Percentiles rank a stretch among this genome's conserved stretches.
phyloP scores from a whole-genome alignment of 2,113 vertebrate species.

The Siphamia tubifer region DNA sequence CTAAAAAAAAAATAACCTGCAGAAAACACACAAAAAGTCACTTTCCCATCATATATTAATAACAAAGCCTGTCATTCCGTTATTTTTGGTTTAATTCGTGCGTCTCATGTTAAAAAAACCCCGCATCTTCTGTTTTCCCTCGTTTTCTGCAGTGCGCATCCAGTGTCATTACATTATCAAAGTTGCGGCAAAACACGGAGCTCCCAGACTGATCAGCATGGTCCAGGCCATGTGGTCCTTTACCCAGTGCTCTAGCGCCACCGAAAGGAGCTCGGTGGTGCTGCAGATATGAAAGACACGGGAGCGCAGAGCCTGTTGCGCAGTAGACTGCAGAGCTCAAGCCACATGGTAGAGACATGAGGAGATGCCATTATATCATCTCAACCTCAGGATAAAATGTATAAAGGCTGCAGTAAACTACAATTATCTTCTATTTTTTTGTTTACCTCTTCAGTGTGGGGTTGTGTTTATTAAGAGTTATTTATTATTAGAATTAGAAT shows the following conservation, averaged over 20 bases:
- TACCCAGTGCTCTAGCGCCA: constrained; percentile 51
- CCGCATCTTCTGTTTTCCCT: not conserved
- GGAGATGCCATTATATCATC: not conserved
- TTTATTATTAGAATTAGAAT: too few species aligned
- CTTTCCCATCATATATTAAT: too few species aligned
- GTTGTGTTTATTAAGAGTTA: too few species aligned
- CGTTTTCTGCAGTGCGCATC: constrained; percentile 25
- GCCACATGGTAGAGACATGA: not conserved
- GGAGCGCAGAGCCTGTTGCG: constrained; percentile 42
- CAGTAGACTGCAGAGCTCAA: constrained; percentile 17
- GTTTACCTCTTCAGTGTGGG: too few species aligned
- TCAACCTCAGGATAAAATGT: not conserved
- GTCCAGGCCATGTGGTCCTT: not conserved
- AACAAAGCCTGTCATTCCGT: too few species aligned
- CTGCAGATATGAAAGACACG: not conserved
- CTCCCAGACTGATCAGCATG: not conserved
- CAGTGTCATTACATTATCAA: constrained; percentile 44
- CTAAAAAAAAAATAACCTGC: too few species aligned
- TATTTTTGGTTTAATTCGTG: too few species aligned
- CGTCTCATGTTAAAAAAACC: not conserved
- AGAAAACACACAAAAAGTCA: too few species aligned
- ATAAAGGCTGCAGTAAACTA: not conserved
- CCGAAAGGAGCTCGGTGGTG: constrained; percentile 19
- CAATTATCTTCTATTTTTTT: too few species aligned
- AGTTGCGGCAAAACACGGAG: constrained; percentile 46